These are phyloP conservation scores for Pollimyrus isidori DNA, from an alignment of 2,113 vertebrate genomes.

Conservation along the genomic window DNA sequence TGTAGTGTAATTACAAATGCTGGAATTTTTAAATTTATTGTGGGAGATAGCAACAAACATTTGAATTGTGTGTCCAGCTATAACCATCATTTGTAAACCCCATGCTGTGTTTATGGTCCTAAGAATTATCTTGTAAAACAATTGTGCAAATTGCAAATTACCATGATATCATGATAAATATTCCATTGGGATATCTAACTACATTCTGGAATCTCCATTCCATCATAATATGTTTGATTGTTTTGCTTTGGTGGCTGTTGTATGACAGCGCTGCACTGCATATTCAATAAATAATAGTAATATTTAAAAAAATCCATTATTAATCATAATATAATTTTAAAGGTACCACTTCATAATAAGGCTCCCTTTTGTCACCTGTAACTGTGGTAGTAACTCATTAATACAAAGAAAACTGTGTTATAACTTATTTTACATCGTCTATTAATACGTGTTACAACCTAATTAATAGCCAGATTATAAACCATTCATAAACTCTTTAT, in stretches of 20 bases:
- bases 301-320: neutral
- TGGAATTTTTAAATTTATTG: neutral
- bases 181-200: neutral
- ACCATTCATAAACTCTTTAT: too few species aligned
- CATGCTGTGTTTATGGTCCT: neutral
- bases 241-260: neutral
- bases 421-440: too few species aligned
- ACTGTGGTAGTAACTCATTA: too few species aligned
- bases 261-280: neutral
- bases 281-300: neutral
- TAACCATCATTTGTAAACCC: neutral
- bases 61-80: neutral
- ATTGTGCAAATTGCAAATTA: neutral
- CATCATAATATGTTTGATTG: neutral
- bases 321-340: neutral
- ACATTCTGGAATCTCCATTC: neutral
- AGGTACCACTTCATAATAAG: too few species aligned
- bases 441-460: too few species aligned
- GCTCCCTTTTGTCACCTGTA: too few species aligned
- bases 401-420: too few species aligned
- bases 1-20: neutral
- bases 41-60: neutral
- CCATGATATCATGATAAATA: neutral
- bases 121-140: neutral
- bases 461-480: too few species aligned